These are phyloP conservation scores for Anser cygnoides DNA, from an alignment of 2,113 vertebrate genomes.

Conservation along the genomic window DNA sequence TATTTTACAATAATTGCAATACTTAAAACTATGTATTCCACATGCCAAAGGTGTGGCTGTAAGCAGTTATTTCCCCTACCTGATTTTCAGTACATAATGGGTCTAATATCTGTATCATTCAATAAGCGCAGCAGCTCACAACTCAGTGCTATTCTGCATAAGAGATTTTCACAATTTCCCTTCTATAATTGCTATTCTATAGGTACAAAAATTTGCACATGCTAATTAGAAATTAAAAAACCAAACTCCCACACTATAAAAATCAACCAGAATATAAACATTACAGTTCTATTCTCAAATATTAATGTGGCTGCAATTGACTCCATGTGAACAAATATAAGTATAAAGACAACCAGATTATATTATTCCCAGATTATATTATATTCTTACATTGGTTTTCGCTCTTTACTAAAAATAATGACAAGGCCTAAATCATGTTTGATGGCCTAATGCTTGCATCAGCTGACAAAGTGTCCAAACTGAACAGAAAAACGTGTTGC, in stretches of 20 bases:
- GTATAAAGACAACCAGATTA: background rate
- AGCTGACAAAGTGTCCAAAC: no score
- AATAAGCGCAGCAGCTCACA: background rate
- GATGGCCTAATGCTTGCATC: no score
- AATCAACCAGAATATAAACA: background rate
- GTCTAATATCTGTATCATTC: background rate
- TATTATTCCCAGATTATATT: background rate
- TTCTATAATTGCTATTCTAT: background rate
- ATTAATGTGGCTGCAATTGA: fast-evolving
- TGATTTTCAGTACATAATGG: background rate
- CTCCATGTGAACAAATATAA: background rate
- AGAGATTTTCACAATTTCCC: background rate
- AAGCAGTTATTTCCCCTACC: background rate
- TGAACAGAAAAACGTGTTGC: background rate
- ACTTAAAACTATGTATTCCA: fast-evolving
- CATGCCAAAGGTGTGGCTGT: background rate
- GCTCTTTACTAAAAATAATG: background rate
- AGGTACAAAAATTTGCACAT: background rate
- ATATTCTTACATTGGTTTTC: background rate
- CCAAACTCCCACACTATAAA: background rate
- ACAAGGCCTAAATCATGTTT: no score
- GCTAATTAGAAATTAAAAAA: background rate
- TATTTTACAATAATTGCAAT: background rate
- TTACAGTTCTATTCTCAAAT: background rate
- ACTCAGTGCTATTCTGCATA: background rate